These are phyloP conservation scores for Watsonalla binaria DNA, from an alignment of 2,888 invertebrate genomes.

Conservation along the genomic window DNA sequence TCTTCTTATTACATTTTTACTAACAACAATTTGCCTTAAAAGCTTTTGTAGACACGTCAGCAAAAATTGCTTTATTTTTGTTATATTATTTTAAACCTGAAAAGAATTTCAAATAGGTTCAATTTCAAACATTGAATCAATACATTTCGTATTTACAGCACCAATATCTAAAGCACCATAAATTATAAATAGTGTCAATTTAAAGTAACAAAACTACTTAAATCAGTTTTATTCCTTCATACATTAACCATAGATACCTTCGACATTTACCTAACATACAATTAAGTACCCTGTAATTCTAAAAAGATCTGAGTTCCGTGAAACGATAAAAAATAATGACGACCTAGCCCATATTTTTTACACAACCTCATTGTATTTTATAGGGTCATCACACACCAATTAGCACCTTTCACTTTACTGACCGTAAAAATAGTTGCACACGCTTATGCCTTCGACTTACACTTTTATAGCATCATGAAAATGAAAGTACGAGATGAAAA, in stretches of 20 bases:
- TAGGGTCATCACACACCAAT: constrained; percentile 35
- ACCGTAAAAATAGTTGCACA: constrained; percentile 38
- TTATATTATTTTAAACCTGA: background rate
- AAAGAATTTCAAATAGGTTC: no score
- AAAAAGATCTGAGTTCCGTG: background rate
- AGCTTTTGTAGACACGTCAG: constrained; percentile 42
- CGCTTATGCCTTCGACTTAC: constrained; percentile 28
- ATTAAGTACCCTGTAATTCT: background rate
- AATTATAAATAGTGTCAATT: no score
- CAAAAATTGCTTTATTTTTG: constrained; percentile 27
- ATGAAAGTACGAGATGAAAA: constrained; percentile 20
- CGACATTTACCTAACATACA: background rate
- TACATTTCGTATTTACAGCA: background rate
- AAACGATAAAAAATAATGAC: background rate
- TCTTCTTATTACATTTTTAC: constrained; percentile 19
- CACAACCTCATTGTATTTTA: constrained; percentile 24
- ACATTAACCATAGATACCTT: no score
- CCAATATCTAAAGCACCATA: background rate
- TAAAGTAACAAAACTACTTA: no score
- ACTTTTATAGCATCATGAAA: constrained; percentile 30
- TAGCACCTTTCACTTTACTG: constrained; percentile 36
- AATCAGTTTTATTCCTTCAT: no score
- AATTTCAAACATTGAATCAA: no score
- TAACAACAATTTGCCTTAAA: constrained; percentile 20
- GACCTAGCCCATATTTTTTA: constrained; percentile 15